Base-by-base conservation (phyloP, 2,113 vertebrate genomes). In the Elephas maximus region DNA sequence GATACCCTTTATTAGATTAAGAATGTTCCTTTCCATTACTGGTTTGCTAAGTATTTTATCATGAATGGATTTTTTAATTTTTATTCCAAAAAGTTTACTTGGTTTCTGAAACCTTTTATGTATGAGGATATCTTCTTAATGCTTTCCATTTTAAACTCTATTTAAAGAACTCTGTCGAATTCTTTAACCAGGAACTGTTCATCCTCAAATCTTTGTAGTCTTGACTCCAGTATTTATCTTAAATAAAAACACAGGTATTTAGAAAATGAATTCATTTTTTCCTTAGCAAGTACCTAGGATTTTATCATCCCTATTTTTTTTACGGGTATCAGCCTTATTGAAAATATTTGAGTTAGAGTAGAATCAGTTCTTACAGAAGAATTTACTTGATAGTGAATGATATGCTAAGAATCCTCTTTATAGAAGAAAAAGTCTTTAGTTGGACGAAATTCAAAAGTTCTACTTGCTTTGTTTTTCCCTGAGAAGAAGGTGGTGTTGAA, bases 351-450 rank as follows among this genome's bases (percentile, higher is more conserved):
- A 85, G 48, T 65, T 78, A n/a, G 23, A 30, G 28, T 28, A 33
- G 12, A 96, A 88, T 94, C 28, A 2, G 33, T 93, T 41, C 8
- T 65, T 92, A 60, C 83, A 95, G 69, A 96, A 83, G 82, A 71
- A 89, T 89, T 89, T 82, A 65, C 37, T 67, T 48, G 7, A 1
- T 74, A 14, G 65, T 48, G 45, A 94, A 65, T 44, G 10, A 44
- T 37, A 24, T 44, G 37, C 51, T 91, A 57, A 60, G 28, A 79
- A 6, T 88, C 33, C 80, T 53, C n/a, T 90, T 30, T 48, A 33
- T 20, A 5, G 33, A 60, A 20, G 30, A 57, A 92, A 82, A 86
- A 41, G 0, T 79, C 80, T 88, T 85, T 74, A 51, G 8, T 95
- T 60, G 83, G 48, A 79, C 80, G 71, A 93, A 77, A 85, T 89